A percentile compares a stretch with the other conserved stretches of the same genome.
These are phyloP conservation scores for Wiebesia pumilae DNA, from an alignment of 1,140 invertebrate species.

Conservation along the genomic window DNA sequence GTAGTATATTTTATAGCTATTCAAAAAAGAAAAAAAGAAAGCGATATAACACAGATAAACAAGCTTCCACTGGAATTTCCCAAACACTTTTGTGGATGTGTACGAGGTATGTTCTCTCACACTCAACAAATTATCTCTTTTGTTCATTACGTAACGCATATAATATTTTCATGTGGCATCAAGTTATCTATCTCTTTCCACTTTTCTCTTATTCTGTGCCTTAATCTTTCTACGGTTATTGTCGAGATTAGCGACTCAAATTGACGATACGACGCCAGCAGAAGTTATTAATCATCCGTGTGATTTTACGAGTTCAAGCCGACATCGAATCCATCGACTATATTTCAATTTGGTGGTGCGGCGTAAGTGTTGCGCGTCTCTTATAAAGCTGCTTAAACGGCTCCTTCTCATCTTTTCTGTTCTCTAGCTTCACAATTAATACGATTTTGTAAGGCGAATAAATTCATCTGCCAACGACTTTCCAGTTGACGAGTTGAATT, in stretches of 20 bases:
- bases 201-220: too few species aligned
- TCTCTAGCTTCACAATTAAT: background rate
- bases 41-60: background rate
- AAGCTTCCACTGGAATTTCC: background rate
- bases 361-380: background rate
- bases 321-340: background rate
- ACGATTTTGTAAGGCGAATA: background rate
- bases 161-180: too few species aligned
- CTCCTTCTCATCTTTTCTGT: background rate
- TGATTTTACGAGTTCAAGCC: slow-evolving; percentile 9
- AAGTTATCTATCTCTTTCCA: too few species aligned
- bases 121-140: slow-evolving; percentile 22
- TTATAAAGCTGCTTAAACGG: background rate
- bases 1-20: too few species aligned
- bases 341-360: slow-evolving; percentile 34
- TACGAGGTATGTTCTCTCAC: background rate
- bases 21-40: too few species aligned
- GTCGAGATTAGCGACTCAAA: slow-evolving; percentile 1
- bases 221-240: background rate
- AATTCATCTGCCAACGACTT: background rate
- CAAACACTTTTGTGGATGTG: background rate
- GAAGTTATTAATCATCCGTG: background rate
- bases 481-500: background rate
- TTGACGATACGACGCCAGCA: background rate
- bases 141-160: slow-evolving; percentile 12